phyloP scores from a whole-genome alignment of 92 coral and sea anemone species.

The Ricordea florida region DNA sequence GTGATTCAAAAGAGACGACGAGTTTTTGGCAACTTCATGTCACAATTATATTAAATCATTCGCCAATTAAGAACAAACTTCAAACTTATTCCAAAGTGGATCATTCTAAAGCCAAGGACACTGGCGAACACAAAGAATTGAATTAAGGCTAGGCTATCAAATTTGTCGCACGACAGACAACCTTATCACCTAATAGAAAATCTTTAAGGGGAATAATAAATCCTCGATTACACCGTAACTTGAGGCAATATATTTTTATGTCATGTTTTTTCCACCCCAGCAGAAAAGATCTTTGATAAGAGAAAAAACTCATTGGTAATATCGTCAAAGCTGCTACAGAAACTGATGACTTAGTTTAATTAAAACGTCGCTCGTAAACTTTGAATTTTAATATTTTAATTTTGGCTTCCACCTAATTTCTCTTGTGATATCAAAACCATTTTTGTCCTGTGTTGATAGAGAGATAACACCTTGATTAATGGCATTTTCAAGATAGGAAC shows the following conservation, averaged over 20 bases:
- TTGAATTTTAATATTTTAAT: slow-evolving; percentile 36
- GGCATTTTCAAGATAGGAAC: slow-evolving; percentile 22
- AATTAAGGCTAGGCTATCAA: neutral
- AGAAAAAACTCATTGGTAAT: no score
- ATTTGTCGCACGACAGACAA: neutral
- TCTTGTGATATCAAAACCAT: slow-evolving; percentile 20
- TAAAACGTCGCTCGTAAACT: neutral
- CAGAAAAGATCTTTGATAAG: no score
- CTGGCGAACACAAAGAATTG: neutral
- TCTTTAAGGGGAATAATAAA: neutral
- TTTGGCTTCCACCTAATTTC: slow-evolving; percentile 30
- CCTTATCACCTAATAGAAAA: neutral
- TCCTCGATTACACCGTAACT: neutral
- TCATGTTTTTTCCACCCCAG: no score
- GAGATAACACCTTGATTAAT: slow-evolving; percentile 34
- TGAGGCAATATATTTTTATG: no score
- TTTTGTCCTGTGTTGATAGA: slow-evolving; percentile 7
- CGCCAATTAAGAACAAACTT: no score
- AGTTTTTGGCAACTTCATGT: no score
- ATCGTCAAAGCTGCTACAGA: no score
- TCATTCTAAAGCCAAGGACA: neutral
- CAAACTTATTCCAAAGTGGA: neutral
- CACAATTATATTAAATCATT: no score
- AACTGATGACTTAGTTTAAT: slow-evolving; percentile 11
- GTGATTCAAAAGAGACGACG: no score